phyloP scores from a whole-genome alignment of 1,140 invertebrate genomes.

The Cryptotermes secundus region DNA sequence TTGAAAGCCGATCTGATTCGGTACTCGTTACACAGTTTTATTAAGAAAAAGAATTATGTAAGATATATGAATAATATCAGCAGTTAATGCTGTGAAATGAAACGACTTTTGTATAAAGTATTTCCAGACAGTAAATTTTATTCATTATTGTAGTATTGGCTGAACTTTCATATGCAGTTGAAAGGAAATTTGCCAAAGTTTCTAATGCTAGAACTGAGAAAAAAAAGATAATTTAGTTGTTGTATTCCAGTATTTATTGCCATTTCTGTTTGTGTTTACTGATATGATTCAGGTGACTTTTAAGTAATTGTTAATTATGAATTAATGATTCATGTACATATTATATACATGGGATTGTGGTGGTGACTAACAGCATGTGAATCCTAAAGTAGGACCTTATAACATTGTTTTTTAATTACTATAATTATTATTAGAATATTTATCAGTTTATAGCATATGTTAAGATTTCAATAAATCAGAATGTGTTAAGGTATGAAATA shows the following conservation, averaged over 20 bases:
- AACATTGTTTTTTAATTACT: no score
- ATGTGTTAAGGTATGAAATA: background rate
- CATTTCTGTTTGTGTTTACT: conserved; percentile 20
- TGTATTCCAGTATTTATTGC: conserved; percentile 26
- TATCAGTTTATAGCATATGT: background rate
- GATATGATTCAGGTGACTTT: conserved; percentile 16
- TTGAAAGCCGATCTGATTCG: conserved; percentile 21
- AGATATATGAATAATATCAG: conserved; percentile 17
- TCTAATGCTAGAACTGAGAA: conserved; percentile 7
- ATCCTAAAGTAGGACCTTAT: no score
- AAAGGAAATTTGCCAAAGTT: background rate
- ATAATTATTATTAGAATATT: no score
- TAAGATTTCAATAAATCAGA: background rate
- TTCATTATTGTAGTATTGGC: conserved; percentile 16
- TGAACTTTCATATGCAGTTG: background rate
- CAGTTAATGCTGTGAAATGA: conserved; percentile 22
- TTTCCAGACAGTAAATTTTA: background rate
- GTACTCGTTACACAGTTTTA: conserved; percentile 4
- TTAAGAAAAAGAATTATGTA: conserved; percentile 18
- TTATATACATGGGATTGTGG: conserved; percentile 24
- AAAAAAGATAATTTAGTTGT: conserved; percentile 21
- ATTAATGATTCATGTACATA: conserved; percentile 22
- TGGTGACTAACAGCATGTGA: conserved; percentile 22
- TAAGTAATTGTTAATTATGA: background rate
- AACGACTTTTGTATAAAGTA: conserved; percentile 20